phyloP scores from a whole-genome alignment of 2,113 vertebrate species.

The Scartelaos histophorus region DNA sequence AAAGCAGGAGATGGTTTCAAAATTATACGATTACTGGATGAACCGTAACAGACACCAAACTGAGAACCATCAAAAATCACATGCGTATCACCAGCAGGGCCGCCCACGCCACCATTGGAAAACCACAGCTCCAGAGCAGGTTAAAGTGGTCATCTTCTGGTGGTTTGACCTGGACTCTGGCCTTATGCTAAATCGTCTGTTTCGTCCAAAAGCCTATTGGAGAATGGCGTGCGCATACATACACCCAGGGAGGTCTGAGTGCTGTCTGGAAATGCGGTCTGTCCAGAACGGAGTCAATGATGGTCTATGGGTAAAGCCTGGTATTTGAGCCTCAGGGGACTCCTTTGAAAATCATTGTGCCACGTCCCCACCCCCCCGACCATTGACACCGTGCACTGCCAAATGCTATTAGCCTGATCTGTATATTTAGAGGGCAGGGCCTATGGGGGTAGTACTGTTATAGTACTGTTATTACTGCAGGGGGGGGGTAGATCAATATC shows the following conservation, averaged over 20 bases:
- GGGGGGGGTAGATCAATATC: too few species aligned
- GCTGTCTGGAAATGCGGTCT: slow-evolving; percentile 48
- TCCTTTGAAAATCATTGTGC: slow-evolving; percentile 46
- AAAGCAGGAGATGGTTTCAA: too few species aligned
- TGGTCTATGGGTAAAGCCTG: slow-evolving; percentile 39
- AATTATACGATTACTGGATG: too few species aligned
- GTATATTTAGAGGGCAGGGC: slow-evolving; percentile 26
- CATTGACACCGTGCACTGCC: slow-evolving; percentile 38
- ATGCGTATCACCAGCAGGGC: too few species aligned
- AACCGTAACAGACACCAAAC: too few species aligned
- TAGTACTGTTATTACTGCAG: slow-evolving; percentile 16
- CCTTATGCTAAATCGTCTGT: slow-evolving; percentile 37
- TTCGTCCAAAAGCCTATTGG: slow-evolving; percentile 31
- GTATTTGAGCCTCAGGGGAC: slow-evolving; percentile 33
- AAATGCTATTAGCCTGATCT: slow-evolving; percentile 39
- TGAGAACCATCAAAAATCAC: too few species aligned
- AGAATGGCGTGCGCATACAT: slow-evolving; percentile 18
- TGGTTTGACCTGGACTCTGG: slow-evolving; percentile 23
- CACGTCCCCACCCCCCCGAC: slow-evolving; percentile 19
- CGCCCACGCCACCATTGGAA: neutral
- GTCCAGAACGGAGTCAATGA: slow-evolving; percentile 26
- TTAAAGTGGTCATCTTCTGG: slow-evolving; percentile 52
- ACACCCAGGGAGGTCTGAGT: slow-evolving; percentile 49
- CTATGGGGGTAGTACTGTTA: slow-evolving; percentile 12
- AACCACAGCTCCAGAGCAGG: slow-evolving; percentile 42